Evolutionary conservation across 2,113 vertebrate genomes (phyloP).

Genomic region (Tachuris rubrigastra): DNA sequence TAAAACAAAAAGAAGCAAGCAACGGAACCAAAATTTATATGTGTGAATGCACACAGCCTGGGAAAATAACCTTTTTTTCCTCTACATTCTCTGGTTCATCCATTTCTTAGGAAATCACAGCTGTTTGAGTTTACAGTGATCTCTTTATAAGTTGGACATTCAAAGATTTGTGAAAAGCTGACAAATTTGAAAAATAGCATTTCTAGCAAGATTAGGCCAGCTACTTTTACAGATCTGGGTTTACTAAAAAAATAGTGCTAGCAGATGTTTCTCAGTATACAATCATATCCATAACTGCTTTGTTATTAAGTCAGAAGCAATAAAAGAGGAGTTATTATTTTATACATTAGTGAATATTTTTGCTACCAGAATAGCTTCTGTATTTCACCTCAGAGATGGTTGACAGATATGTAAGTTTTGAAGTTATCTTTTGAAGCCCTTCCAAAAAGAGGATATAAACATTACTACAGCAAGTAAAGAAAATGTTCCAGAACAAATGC

Average conservation of each 20-base stretch:
- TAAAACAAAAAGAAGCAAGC: neutral
- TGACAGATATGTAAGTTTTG: neutral
- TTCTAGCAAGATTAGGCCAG: neutral
- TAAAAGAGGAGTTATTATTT: neutral
- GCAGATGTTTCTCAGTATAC: neutral
- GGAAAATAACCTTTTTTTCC: neutral
- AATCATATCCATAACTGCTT: neutral
- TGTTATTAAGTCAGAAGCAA: neutral
- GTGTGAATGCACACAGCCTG: neutral
- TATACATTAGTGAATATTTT: neutral
- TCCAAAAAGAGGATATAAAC: neutral
- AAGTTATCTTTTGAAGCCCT: neutral
- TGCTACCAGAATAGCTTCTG: neutral
- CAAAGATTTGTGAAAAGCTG: neutral
- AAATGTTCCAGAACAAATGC: neutral
- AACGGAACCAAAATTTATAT: neutral
- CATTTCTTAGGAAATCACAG: neutral
- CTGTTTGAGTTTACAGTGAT: neutral
- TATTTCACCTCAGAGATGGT: neutral
- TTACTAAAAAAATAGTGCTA: neutral
- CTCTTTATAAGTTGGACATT: neutral
- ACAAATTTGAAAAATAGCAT: neutral
- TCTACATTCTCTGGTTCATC: neutral
- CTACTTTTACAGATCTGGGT: neutral
- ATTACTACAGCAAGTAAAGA: neutral